Conservation (phyloP, 1,140 invertebrate species). For the Drosophila kepulauana region DNA sequence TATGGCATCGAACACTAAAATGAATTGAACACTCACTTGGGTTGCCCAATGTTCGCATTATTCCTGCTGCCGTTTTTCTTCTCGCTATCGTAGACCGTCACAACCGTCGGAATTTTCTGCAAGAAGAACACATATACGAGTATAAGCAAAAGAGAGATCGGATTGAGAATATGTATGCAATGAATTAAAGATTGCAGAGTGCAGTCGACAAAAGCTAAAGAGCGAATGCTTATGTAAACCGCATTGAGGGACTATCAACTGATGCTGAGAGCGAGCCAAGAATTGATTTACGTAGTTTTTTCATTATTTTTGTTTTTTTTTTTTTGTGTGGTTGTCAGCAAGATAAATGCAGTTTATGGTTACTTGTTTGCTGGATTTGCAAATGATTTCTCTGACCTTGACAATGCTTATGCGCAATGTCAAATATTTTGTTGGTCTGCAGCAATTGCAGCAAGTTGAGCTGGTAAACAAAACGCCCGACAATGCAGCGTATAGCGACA, state of each 20-base stretch:
- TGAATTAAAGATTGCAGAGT: slow-evolving; percentile 11
- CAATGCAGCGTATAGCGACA: slow-evolving; percentile 38
- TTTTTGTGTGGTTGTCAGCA: background rate
- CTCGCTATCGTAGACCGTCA: slow-evolving; percentile 81
- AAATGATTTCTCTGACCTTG: slow-evolving; percentile 37
- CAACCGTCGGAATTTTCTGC: slow-evolving; percentile 84
- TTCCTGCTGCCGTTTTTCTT: slow-evolving; percentile 77
- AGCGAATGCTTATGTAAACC: slow-evolving; percentile 52
- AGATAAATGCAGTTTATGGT: slow-evolving; percentile 42
- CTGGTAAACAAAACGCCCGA: slow-evolving; percentile 44
- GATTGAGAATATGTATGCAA: slow-evolving; percentile 34
- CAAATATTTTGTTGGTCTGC: slow-evolving; percentile 18
- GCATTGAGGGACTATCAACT: background rate
- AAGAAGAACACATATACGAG: slow-evolving; percentile 4
- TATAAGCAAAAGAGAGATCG: slow-evolving; percentile 16
- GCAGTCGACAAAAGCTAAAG: slow-evolving; percentile 6
- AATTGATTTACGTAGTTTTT: slow-evolving; percentile 41
- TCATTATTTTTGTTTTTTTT: no score
- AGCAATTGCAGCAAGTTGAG: background rate
- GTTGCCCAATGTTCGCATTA: slow-evolving; percentile 74
- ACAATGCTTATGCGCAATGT: slow-evolving; percentile 35
- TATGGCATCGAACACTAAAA: slow-evolving; percentile 57
- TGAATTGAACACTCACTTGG: slow-evolving; percentile 80
- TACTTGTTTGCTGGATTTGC: slow-evolving; percentile 38
- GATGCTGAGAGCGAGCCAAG: slow-evolving; percentile 33